A percentile compares a stretch with the other conserved stretches of the same genome.
Evolutionary conservation across 2,888 invertebrate genomes (phyloP).

Genomic region (Trachelus troglodyta): DNA sequence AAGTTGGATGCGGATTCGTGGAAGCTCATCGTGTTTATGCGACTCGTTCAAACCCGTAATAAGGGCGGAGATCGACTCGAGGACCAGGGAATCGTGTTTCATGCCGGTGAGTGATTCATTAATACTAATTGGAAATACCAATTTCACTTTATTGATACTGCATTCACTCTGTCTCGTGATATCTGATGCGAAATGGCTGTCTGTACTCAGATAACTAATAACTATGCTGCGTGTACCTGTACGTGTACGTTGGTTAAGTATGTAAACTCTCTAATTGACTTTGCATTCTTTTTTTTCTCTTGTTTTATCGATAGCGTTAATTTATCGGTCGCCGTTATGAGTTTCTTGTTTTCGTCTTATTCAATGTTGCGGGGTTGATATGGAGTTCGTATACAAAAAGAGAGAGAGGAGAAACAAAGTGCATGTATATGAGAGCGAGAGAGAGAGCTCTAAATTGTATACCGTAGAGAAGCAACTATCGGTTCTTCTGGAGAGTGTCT

Average conservation of each 20-base stretch:
- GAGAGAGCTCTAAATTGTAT: neutral
- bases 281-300: neutral
- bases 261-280: slow-evolving; percentile 8
- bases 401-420: neutral
- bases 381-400: neutral
- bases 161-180: neutral
- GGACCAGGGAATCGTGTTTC: slow-evolving; percentile 23
- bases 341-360: slow-evolving; percentile 1
- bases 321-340: neutral
- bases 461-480: neutral
- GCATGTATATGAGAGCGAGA: neutral
- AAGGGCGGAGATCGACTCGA: neutral
- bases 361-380: neutral
- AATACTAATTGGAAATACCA: neutral
- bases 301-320: neutral
- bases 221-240: neutral
- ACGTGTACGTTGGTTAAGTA: neutral
- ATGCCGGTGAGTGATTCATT: slow-evolving; percentile 26
- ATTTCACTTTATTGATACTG: neutral
- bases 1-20: neutral
- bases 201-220: neutral
- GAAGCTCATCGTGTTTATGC: neutral
- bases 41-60: neutral
- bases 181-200: neutral
- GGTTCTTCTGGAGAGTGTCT: neutral